Conservation (phyloP, 2,888 invertebrate genomes). For the Dolichopus griseipennis region DNA sequence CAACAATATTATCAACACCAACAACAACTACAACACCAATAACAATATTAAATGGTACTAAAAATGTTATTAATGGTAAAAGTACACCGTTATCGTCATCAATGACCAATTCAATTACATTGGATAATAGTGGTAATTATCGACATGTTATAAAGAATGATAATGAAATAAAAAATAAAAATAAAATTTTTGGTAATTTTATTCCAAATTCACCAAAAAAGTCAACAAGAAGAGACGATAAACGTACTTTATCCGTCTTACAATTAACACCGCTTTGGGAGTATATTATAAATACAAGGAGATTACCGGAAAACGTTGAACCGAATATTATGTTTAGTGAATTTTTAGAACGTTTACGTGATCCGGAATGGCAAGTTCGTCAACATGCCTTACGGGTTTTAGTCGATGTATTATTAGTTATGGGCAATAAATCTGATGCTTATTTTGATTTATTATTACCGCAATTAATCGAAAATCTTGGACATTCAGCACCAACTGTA, state of each 20-base stretch:
- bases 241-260: conserved; percentile 25
- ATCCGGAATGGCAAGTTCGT: conserved; percentile 77
- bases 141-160: not conserved
- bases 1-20: not conserved
- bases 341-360: conserved; percentile 61
- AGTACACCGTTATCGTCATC: not conserved
- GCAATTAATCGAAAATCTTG: conserved; percentile 68
- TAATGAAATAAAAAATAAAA: not conserved
- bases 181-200: not conserved
- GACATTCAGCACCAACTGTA: conserved; percentile 70
- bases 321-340: conserved; percentile 59
- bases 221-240: conserved; percentile 19
- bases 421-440: conserved; percentile 58
- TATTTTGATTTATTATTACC: conserved; percentile 55
- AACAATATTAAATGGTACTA: not conserved
- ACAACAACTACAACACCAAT: conserved; percentile 16
- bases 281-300: conserved; percentile 62
- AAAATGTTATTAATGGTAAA: not conserved
- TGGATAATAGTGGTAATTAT: not conserved
- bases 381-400: conserved; percentile 73
- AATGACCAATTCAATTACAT: not conserved
- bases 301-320: conserved; percentile 60
- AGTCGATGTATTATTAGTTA: conserved; percentile 66
- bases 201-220: not conserved
- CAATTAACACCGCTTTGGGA: conserved; percentile 74